Evolutionary conservation across 2,888 invertebrate species (phyloP), one percentile per base, ranked within the genome.

Genomic region (Drosophila cognata): DNA sequence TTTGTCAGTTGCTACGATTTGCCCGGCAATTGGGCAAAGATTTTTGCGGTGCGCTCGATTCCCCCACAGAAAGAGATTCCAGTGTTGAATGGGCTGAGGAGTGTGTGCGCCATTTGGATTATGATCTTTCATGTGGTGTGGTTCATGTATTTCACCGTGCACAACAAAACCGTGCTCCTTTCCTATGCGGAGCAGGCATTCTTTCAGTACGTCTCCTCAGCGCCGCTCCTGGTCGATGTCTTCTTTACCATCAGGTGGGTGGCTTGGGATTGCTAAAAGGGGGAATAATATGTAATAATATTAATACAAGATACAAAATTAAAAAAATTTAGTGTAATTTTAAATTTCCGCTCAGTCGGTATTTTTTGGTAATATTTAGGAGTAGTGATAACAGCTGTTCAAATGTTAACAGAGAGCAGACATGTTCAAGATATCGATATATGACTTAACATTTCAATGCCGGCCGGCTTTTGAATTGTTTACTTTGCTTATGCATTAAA

Each of bases 131-230:
- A 93, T 74, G 91, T 93, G 28, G 81, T 91, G 35, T 93, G 93
- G 93, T 93, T 91, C 78, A 93, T 92, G 92, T 93, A 93, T 78
- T 93, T 92, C 13, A 92, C 93, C 0, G 92, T 93, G 1, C 91
- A 92, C 72, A 93, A 93, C 71, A 92, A 92, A 74, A 90, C 92
- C 0, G 92, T 92, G 43, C 70, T 93, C 29, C 85, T 93, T 25
- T 90, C 92, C 2, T 92, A 92, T 67, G 92, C 91, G 0, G 93
- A 93, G 67, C 90, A 91, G 73, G 72, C 90, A 0, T 91, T 92
- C 71, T 93, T 92, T 48, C 93, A 93, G 67, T 93, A 93, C 57
- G 91, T 93, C 1, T 92, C 93, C 31, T 93, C 93, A 16, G 93
- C 93, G 1, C 93, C 93, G 1, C 73, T 93, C 4, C 76, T 93